Base-by-base conservation (phyloP, 2,888 invertebrate species). In the Pandemis heparana region DNA sequence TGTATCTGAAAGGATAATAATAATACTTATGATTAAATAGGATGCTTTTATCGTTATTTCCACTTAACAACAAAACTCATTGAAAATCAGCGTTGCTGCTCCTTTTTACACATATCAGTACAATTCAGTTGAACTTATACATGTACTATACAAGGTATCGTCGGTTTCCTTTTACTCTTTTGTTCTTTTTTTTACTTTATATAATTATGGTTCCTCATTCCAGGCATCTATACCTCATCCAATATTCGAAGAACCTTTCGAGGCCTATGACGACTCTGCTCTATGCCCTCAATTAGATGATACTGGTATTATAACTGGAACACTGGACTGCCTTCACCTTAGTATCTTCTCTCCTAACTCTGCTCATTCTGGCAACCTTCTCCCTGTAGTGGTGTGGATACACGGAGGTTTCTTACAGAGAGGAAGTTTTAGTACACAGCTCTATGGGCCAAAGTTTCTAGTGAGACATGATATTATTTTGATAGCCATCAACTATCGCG, bases 281-380 rank as follows among this genome's bases (percentile, higher is more conserved):
- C 72, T 79, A 5, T 91, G 92, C 74, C 89, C 92, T 1, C 91
- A 92, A 32, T 18, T 32, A 16, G 64, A 68, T 5, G 12, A 48
- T 5, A 66, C 85, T 87, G 66, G 66, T 48, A 39, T 87, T 6
- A 56, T 75, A 86, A 39, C 88, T 88, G 77, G 92, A 90, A 18
- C 85, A 66, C 90, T 93, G 75, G 94, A 94, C 79, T 96, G 96
- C 75, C 88, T 96, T 4, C 95, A 94, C 75, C 79, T 96, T n/a
- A 96, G 96, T 82, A 94, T 96, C 0, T 76, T 74, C 23, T 66
- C 71, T 8, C 77, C 77, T 16, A 38, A 71, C 23, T 46, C 70
- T 14, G 71, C 76, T 3, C 72, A 46, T 32, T 68, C 75, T 12
- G 23, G 10, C 10, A 76, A 77, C 43, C 62, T 66, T n/a, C 73